A percentile compares a stretch with the other conserved stretches of the same genome.
Conservation (phyloP, 2,888 invertebrate species). For the Fragum fragum region DNA sequence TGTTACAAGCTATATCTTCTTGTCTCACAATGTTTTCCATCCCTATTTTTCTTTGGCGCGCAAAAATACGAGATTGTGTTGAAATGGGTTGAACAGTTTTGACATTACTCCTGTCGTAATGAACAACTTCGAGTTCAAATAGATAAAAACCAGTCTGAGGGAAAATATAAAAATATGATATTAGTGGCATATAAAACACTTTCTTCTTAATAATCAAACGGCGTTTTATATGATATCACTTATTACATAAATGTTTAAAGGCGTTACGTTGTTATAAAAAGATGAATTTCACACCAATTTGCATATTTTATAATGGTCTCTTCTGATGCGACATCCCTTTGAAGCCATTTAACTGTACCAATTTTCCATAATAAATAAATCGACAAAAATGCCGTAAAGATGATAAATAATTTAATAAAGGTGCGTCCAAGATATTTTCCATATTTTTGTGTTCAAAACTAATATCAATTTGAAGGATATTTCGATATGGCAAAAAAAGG, state of each 20-base stretch:
- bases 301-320: conserved; percentile 48
- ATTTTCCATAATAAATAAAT: conserved; percentile 31
- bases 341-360: conserved; percentile 47
- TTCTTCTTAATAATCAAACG: conserved; percentile 41
- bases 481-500: too few relatives aligned
- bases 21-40: too few relatives aligned
- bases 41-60: too few relatives aligned
- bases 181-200: conserved; percentile 28
- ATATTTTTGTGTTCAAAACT: background rate
- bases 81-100: too few relatives aligned
- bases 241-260: conserved; percentile 48
- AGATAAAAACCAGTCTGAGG: background rate
- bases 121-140: too few relatives aligned
- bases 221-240: conserved; percentile 31
- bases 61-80: too few relatives aligned
- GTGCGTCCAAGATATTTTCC: conserved; percentile 10
- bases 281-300: conserved; percentile 52
- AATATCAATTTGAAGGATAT: background rate
- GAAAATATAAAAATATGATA: background rate
- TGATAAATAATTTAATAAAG: conserved; percentile 18
- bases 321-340: conserved; percentile 36
- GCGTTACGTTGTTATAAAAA: conserved; percentile 42
- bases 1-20: too few relatives aligned
- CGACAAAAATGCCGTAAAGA: conserved; percentile 26
- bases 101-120: too few relatives aligned